Percentiles rank a stretch among this genome's conserved stretches.
phyloP scores from a whole-genome alignment of 1,140 invertebrate genomes.

The Trypoxylus dichotomus region DNA sequence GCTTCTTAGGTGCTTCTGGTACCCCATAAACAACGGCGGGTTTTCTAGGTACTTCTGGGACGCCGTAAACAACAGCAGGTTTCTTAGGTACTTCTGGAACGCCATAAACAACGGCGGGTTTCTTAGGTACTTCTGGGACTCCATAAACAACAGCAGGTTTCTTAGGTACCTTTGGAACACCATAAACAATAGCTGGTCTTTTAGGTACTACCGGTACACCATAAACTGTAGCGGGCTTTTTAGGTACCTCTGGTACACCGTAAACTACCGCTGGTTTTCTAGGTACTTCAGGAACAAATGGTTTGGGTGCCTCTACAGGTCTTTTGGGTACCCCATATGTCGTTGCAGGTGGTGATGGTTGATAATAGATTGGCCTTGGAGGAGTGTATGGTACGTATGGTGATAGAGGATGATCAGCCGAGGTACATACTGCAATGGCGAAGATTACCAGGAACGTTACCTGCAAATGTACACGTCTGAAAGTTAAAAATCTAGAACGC shows the following conservation, averaged over 20 bases:
- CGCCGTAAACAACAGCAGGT: background rate
- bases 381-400: background rate
- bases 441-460: background rate
- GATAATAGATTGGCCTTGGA: background rate
- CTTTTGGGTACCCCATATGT: background rate
- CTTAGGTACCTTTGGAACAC: background rate
- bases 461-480: too few relatives aligned
- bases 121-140: background rate
- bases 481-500: too few relatives aligned
- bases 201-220: background rate
- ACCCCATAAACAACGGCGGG: background rate
- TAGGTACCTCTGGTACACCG: background rate
- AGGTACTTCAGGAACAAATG: background rate
- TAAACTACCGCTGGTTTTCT: background rate
- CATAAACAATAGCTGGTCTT: background rate
- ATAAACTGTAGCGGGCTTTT: background rate
- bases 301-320: background rate
- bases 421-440: background rate
- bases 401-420: background rate
- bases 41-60: background rate
- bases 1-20: background rate
- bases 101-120: background rate
- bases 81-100: background rate
- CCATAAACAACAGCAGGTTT: background rate
- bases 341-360: too few relatives aligned